Evolutionary conservation across 2,888 invertebrate genomes (phyloP).

Genomic region (Caenorhabditis sinica): DNA sequence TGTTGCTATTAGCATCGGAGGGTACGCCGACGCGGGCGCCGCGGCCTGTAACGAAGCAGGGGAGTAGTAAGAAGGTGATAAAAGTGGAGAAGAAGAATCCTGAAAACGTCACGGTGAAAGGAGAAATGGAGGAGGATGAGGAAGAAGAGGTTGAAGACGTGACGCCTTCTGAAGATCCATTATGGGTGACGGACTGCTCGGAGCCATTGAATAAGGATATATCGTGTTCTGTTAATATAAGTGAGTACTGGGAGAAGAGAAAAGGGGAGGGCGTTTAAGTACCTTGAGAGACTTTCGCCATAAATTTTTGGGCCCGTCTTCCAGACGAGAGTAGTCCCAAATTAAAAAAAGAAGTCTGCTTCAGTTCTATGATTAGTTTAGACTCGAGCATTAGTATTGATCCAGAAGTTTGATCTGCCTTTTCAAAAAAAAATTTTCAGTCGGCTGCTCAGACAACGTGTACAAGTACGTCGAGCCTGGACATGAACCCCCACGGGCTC

Average conservation of each 20-base stretch:
- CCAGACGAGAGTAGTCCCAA: no score
- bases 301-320: no score
- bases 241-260: conserved; percentile 59
- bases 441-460: conserved; percentile 75
- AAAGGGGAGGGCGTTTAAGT: no score
- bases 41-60: conserved; percentile 46
- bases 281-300: no score
- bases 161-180: conserved; percentile 15
- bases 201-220: conserved; percentile 77
- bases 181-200: conserved; percentile 74
- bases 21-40: conserved; percentile 61
- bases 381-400: no score
- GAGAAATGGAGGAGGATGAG: neutral
- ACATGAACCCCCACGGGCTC: conserved; percentile 76
- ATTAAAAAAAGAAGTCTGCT: no score
- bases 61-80: conserved; percentile 15
- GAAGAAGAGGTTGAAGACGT: conserved; percentile 1
- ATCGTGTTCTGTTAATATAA: conserved; percentile 75
- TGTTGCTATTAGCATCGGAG: conserved; percentile 51
- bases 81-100: neutral
- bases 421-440: conserved; percentile 65
- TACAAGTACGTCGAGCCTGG: conserved; percentile 59
- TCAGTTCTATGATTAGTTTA: no score
- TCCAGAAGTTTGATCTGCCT: no score
- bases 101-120: neutral